Base-by-base conservation (phyloP, 2,113 vertebrate genomes). In the Atlantisia rogersi region DNA sequence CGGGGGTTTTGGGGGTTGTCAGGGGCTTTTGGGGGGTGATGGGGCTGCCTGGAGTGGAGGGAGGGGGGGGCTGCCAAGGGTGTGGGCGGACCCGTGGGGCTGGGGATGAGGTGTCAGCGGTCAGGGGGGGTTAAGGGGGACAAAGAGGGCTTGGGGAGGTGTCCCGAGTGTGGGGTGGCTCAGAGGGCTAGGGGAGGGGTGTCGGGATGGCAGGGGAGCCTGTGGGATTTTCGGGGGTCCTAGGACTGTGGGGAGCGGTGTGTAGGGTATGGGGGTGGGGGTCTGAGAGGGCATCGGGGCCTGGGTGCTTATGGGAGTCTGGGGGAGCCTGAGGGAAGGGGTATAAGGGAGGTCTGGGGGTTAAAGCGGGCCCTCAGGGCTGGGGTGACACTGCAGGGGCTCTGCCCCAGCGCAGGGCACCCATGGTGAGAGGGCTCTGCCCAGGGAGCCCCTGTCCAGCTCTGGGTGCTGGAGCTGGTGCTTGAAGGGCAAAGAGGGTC, bases 351-450 rank as follows among this genome's bases (percentile, higher is more conserved):
- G 5, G 5, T 25, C 18, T 15, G 42, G 9, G 8, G 3, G 13
- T 59, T 11, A 28, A 55, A 62, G 10, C 11, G 17, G 15, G 2
- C 13, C 4, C 9, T 52, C 5, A 6, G 28, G 12, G 15, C 9
- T 67, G 40, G 21, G 42, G 6, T 70, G 56, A 32, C 53, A 15
- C 35, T 78, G 44, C 9, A 44, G 31, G 19, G 40, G 59, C 22
- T 64, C 4, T 83, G 63, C 5, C 20, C 26, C n/a, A 53, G 26
- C 2, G 10, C 59, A 73, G 56, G n/a, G 13, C 18, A 50, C 50
- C 31, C 3, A 1, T 18, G 44, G 24, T 0, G 5, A 16, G 37
- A 48, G 28, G 10, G 10, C 24, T 5, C 1, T 31, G 26, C 10
- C 12, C 32, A 39, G 28, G 24, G 48, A 68, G 29, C 46, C 56